Evolutionary conservation across 2,888 invertebrate genomes (phyloP).

Genomic region (Ichneumoninae sp.): DNA sequence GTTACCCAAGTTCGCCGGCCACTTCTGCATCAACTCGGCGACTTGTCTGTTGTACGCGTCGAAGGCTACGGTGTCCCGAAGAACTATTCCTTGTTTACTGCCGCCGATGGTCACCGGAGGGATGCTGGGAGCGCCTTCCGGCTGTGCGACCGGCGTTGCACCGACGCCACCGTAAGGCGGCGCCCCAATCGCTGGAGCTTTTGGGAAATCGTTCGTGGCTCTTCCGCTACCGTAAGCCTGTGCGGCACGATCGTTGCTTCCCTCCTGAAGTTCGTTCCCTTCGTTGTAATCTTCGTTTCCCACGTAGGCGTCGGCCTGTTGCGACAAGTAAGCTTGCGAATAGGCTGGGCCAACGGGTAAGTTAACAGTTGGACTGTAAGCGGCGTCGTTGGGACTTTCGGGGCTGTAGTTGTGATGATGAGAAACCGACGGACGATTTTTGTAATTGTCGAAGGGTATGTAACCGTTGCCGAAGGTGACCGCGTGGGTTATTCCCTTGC

Average conservation of each 20-base stretch:
- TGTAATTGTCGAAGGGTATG: constrained; percentile 76
- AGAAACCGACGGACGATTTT: constrained; percentile 65
- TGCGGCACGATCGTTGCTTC: constrained; percentile 22
- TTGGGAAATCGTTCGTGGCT: constrained; percentile 1
- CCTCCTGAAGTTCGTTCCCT: constrained; percentile 22
- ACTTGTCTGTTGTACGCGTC: constrained; percentile 79
- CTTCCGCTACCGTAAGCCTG: constrained; percentile 3
- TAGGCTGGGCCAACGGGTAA: constrained; percentile 18
- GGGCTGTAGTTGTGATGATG: constrained; percentile 60
- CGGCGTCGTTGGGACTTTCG: background rate
- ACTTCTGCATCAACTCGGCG: constrained; percentile 77
- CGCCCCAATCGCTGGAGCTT: background rate
- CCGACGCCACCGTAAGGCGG: background rate
- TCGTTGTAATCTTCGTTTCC: constrained; percentile 12
- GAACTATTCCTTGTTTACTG: constrained; percentile 73
- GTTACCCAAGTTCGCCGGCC: constrained; percentile 72
- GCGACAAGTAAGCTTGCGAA: constrained; percentile 34
- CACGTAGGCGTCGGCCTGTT: constrained; percentile 45
- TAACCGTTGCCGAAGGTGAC: constrained; percentile 78
- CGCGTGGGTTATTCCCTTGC: constrained; percentile 75
- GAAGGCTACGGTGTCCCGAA: constrained; percentile 76
- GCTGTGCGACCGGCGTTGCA: background rate
- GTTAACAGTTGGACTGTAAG: constrained; percentile 19
- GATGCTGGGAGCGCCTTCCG: constrained; percentile 56
- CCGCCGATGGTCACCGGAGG: constrained; percentile 68